These are phyloP conservation scores for Oophaga pumilio DNA, from an alignment of 2,113 vertebrate genomes.

Conservation along the genomic window DNA sequence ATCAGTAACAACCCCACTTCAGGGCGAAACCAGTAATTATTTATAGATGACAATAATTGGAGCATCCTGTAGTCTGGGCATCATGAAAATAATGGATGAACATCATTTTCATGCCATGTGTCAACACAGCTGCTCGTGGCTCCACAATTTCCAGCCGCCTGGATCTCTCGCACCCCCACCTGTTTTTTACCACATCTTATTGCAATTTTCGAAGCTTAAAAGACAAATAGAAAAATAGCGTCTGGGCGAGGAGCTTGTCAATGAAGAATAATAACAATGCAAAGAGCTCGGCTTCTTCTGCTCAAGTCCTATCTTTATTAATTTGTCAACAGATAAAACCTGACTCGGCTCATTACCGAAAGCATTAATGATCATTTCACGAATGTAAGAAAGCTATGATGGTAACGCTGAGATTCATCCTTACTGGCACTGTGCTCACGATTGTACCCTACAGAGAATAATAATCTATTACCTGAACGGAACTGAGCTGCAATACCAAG, in stretches of 20 bases:
- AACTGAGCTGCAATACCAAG: neutral
- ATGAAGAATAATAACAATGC: slow-evolving; percentile 8
- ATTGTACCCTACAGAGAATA: neutral
- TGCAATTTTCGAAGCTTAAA: neutral
- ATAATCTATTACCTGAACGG: neutral
- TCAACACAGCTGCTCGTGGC: slow-evolving; percentile 43
- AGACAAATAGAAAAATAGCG: neutral
- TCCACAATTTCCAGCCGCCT: neutral
- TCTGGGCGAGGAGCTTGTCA: neutral
- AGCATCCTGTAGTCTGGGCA: slow-evolving; percentile 36
- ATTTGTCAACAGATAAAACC: slow-evolving; percentile 9
- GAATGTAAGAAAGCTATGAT: neutral
- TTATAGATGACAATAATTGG: slow-evolving; percentile 40
- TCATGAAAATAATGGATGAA: slow-evolving; percentile 33
- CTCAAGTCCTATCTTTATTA: neutral
- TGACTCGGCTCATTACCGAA: neutral
- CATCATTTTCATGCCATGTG: slow-evolving; percentile 43
- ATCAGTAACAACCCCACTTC: slow-evolving; percentile 24
- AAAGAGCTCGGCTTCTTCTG: neutral
- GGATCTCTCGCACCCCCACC: neutral
- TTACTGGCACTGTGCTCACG: neutral
- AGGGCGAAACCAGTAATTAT: slow-evolving; percentile 36
- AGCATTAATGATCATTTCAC: slow-evolving; percentile 18
- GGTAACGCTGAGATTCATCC: neutral
- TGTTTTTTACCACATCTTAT: neutral